phyloP scores from a whole-genome alignment of 2,888 invertebrate genomes.

The Steinernema carpocapsae region DNA sequence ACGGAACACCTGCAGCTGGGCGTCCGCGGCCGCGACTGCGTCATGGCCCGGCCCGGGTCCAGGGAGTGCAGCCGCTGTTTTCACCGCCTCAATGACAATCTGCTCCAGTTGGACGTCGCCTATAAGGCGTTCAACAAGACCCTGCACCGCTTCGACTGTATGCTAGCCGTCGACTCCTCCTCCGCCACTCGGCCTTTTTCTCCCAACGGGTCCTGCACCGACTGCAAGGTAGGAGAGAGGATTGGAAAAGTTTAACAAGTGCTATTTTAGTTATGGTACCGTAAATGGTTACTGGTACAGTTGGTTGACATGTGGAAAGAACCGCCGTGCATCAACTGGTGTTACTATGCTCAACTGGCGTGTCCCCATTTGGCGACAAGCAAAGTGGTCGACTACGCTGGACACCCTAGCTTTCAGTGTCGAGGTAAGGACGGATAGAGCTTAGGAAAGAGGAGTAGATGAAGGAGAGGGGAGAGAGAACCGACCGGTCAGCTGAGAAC shows the following conservation, averaged over 20 bases:
- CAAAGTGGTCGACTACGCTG: slow-evolving; percentile 66
- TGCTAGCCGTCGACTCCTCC: slow-evolving; percentile 60
- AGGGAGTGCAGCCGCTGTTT: slow-evolving; percentile 49
- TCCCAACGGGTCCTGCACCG: slow-evolving; percentile 65
- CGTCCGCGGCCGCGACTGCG: slow-evolving; percentile 44
- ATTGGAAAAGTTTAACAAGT: background rate
- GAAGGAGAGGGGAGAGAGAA: too few species aligned
- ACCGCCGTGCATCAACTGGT: slow-evolving; percentile 67
- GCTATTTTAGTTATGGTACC: slow-evolving; percentile 64
- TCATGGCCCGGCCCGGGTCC: slow-evolving; percentile 42
- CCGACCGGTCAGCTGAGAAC: too few species aligned
- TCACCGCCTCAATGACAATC: slow-evolving; percentile 43
- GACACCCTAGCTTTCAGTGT: slow-evolving; percentile 67
- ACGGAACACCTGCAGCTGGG: slow-evolving; percentile 52
- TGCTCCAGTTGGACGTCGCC: slow-evolving; percentile 45
- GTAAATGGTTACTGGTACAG: slow-evolving; percentile 64
- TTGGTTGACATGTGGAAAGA: slow-evolving; percentile 51
- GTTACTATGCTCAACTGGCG: slow-evolving; percentile 67
- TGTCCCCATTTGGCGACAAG: slow-evolving; percentile 67
- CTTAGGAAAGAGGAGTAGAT: too few species aligned
- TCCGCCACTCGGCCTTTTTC: slow-evolving; percentile 67
- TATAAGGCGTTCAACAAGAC: slow-evolving; percentile 48
- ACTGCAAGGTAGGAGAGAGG: slow-evolving; percentile 58
- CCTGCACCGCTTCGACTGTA: slow-evolving; percentile 62
- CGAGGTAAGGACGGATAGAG: slow-evolving; percentile 55